Evolutionary conservation across 2,113 vertebrate species (phyloP).

Genomic region (Scophthalmus maximus): DNA sequence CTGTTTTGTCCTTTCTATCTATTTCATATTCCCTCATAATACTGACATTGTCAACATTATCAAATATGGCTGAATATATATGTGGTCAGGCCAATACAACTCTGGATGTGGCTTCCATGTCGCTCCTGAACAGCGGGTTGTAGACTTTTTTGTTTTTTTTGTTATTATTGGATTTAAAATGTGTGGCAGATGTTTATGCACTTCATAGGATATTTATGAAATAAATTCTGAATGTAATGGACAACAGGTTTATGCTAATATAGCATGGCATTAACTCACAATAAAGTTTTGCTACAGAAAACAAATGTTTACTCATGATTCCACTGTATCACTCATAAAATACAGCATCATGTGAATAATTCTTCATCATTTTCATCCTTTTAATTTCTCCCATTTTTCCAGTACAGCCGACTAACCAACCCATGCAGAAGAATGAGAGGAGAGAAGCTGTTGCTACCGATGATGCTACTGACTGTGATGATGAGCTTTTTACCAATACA

Average conservation of each 20-base stretch:
- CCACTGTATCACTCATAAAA: background rate
- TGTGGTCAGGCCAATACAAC: background rate
- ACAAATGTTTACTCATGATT: too few relatives aligned
- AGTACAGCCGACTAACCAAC: conserved; percentile 71
- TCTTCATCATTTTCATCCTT: background rate
- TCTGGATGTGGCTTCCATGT: too few relatives aligned
- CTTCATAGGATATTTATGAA: background rate
- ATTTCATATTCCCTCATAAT: background rate
- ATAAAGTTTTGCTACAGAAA: background rate
- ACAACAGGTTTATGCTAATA: background rate
- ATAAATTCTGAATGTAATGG: background rate
- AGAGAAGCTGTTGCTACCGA: conserved; percentile 77
- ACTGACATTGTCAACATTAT: background rate
- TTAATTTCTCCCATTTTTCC: conserved; percentile 18
- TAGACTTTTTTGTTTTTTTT: too few relatives aligned
- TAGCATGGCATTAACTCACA: background rate
- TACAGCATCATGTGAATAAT: background rate
- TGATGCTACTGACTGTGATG: conserved; percentile 83
- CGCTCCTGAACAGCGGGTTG: too few relatives aligned
- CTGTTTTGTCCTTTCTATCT: background rate
- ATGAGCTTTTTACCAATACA: conserved; percentile 85
- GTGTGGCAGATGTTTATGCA: background rate
- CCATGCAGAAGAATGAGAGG: conserved; percentile 85
- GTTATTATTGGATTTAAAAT: too few relatives aligned
- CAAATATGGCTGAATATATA: background rate